phyloP scores from a whole-genome alignment of 2,113 vertebrate genomes.

The Crotalus tigris region DNA sequence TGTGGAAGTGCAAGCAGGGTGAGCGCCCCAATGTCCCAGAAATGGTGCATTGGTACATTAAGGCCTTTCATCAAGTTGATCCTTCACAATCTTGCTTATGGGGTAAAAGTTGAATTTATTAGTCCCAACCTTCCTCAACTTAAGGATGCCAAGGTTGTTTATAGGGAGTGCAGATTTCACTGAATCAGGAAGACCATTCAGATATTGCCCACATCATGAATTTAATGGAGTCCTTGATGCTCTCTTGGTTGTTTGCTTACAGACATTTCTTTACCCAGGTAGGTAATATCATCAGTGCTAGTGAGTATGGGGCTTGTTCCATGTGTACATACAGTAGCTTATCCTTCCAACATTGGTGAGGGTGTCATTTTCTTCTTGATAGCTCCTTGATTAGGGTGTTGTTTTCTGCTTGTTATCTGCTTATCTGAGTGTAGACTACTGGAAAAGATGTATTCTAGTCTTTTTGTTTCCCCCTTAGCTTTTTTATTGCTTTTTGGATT shows the following conservation, averaged over 20 bases:
- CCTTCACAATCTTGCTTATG: background rate
- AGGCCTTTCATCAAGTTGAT: background rate
- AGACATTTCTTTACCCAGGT: background rate
- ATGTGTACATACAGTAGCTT: background rate
- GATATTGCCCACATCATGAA: background rate
- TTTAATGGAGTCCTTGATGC: background rate
- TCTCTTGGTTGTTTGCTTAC: background rate
- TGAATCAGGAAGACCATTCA: background rate
- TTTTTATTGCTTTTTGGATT: background rate
- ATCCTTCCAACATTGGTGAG: background rate
- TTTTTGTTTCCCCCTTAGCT: background rate
- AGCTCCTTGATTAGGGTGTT: background rate
- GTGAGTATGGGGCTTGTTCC: background rate
- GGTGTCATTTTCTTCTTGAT: background rate
- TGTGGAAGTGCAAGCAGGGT: conserved; percentile 85
- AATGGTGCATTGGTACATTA: background rate
- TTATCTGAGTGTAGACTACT: background rate
- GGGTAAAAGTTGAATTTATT: background rate
- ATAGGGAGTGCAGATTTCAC: background rate
- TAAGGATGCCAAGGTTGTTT: background rate
- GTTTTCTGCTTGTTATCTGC: background rate
- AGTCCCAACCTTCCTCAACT: background rate
- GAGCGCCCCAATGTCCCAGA: conserved; percentile 37
- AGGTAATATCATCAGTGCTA: background rate
- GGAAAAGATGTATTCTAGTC: background rate